Evolutionary conservation across 2,797 vertebrate genomes (phyloP).

Genomic region (Podarcis siculus): DNA sequence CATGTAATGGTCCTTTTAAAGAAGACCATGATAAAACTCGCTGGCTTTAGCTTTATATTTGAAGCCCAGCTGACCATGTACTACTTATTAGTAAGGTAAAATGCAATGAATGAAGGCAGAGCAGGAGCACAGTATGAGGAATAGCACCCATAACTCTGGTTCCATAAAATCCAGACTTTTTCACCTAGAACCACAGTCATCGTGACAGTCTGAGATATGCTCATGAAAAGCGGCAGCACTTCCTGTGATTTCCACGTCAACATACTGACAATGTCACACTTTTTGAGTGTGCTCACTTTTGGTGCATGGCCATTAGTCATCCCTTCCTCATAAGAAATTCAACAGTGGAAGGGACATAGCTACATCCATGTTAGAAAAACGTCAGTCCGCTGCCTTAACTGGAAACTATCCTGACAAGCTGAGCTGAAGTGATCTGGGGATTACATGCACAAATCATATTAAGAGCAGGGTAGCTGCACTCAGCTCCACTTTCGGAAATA

Average conservation of each 20-base stretch:
- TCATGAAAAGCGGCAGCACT: not conserved
- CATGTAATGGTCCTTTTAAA: not conserved
- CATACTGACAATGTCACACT: conserved; percentile 23
- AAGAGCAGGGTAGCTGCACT: conserved; percentile 64
- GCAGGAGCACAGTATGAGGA: not conserved
- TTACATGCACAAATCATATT: conserved; percentile 69
- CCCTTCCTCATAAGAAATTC: conserved; percentile 22
- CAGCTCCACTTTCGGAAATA: conserved; percentile 60
- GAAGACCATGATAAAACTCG: not conserved
- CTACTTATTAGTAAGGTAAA: not conserved
- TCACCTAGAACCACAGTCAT: not conserved
- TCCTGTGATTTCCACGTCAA: conserved; percentile 22
- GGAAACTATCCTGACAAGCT: conserved; percentile 55
- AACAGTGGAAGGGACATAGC: conserved; percentile 25
- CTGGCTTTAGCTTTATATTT: not conserved
- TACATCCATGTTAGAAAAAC: conserved; percentile 38
- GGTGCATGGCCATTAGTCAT: conserved; percentile 21
- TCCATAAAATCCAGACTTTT: conserved; percentile 1
- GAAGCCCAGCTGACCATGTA: not conserved
- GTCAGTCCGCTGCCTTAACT: conserved; percentile 49
- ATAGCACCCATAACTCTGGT: not conserved
- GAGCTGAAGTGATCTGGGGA: conserved; percentile 62
- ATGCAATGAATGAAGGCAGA: not conserved
- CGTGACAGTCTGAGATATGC: not conserved
- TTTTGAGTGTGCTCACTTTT: not conserved